These are phyloP conservation scores for Sclerodermus sp. DNA, from an alignment of 2,888 invertebrate species.

Conservation along the genomic window DNA sequence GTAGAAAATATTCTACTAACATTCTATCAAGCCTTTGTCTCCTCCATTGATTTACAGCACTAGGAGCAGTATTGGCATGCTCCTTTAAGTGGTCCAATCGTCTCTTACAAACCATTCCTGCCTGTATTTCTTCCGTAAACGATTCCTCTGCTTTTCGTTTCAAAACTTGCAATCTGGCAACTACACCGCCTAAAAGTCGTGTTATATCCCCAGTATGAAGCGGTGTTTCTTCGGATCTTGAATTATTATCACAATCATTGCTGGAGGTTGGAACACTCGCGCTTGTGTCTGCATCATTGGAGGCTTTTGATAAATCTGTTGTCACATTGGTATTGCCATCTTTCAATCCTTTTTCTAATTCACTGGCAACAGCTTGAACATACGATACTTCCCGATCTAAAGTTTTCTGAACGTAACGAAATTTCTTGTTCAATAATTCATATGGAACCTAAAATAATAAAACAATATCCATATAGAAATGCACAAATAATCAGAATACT, in stretches of 20 bases:
- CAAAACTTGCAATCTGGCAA: conserved; percentile 84
- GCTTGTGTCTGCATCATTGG: neutral
- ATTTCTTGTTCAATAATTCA: conserved; percentile 96
- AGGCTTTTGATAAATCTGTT: neutral
- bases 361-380: conserved; percentile 76
- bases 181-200: conserved; percentile 82
- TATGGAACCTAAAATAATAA: conserved; percentile 89
- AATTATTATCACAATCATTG: conserved; percentile 54
- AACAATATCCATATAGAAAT: neutral
- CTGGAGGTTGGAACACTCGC: no score
- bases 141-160: conserved; percentile 95
- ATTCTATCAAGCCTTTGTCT: conserved; percentile 89
- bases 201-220: conserved; percentile 74
- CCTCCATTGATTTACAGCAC: conserved; percentile 76
- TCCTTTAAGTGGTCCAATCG: conserved; percentile 91
- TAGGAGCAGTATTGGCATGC: conserved; percentile 61
- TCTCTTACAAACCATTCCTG: conserved; percentile 88
- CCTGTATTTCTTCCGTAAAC: conserved; percentile 87
- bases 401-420: conserved; percentile 91
- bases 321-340: conserved; percentile 55
- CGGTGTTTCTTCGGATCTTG: conserved; percentile 59
- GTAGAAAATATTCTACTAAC: conserved; percentile 93
- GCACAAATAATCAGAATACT: no score
- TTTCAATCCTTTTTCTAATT: conserved; percentile 76
- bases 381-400: conserved; percentile 91